Evolutionary conservation across 1,140 invertebrate species (phyloP).

Genomic region (Euschistus heros): DNA sequence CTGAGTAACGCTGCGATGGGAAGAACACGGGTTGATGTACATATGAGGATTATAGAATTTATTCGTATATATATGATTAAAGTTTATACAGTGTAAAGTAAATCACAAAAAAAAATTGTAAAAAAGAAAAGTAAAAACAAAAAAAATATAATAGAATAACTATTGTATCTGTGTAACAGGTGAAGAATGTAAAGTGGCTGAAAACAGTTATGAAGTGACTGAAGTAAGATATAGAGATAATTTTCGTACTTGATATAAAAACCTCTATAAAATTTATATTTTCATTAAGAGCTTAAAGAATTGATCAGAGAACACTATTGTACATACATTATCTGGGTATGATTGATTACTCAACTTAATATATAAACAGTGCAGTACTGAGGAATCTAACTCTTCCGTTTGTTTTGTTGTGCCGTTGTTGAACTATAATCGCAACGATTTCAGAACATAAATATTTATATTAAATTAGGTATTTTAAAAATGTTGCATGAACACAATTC

Average conservation of each 20-base stretch:
- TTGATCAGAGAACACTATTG: background rate
- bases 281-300: constrained; percentile 14
- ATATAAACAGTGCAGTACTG: background rate
- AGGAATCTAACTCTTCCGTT: no score
- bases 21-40: background rate
- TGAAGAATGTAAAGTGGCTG: no score
- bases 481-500: no score
- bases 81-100: constrained; percentile 1
- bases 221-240: constrained; percentile 1
- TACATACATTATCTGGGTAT: constrained; percentile 2
- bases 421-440: no score
- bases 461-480: no score
- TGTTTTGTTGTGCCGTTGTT: no score
- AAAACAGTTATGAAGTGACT: no score
- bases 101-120: background rate
- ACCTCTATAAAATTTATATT: constrained; percentile 15
- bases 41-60: constrained; percentile 3
- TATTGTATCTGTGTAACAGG: no score
- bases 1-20: background rate
- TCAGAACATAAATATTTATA: no score
- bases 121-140: no score
- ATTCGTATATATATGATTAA: background rate
- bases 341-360: background rate
- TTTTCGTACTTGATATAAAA: constrained; percentile 7
- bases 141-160: no score